A percentile compares a stretch with the other conserved stretches of the same genome.
Evolutionary conservation across 2,113 vertebrate genomes (phyloP).

Genomic region (Tachycineta bicolor): DNA sequence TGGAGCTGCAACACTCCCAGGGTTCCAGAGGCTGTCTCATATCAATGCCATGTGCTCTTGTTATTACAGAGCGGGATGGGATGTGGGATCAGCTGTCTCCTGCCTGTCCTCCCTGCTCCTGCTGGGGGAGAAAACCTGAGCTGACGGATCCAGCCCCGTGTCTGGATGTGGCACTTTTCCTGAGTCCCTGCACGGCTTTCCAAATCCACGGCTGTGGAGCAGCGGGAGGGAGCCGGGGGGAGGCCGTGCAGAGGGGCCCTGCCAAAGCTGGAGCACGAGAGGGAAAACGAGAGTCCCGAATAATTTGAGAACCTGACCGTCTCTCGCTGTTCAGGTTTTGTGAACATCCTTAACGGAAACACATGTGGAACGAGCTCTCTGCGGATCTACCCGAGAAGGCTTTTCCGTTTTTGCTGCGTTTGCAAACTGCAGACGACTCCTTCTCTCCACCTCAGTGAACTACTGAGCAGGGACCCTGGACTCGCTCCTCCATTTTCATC

Average conservation of each 20-base stretch:
- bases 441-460: slow-evolving; percentile 39
- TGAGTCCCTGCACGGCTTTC: rapidly evolving
- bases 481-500: slow-evolving; percentile 66
- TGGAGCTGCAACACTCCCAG: not conserved
- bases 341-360: slow-evolving; percentile 64
- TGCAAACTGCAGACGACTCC: slow-evolving; percentile 58
- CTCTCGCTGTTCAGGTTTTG: slow-evolving; percentile 50
- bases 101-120: not conserved
- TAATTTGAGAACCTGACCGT: slow-evolving; percentile 48
- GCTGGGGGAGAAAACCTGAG: not conserved
- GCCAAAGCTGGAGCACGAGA: not conserved
- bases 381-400: slow-evolving; percentile 52
- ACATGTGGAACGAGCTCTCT: slow-evolving; percentile 58
- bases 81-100: not conserved
- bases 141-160: not conserved
- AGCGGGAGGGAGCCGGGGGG: not conserved
- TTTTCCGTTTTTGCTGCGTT: slow-evolving; percentile 66
- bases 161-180: not conserved
- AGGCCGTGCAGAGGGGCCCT: not conserved
- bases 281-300: slow-evolving; percentile 12
- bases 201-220: not conserved
- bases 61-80: rapidly evolving
- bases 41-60: not conserved
- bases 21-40: not conserved
- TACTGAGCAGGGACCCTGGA: slow-evolving; percentile 63